Evolutionary conservation across 2,888 invertebrate species (phyloP).

Genomic region (Leptarthrus brevirostris): DNA sequence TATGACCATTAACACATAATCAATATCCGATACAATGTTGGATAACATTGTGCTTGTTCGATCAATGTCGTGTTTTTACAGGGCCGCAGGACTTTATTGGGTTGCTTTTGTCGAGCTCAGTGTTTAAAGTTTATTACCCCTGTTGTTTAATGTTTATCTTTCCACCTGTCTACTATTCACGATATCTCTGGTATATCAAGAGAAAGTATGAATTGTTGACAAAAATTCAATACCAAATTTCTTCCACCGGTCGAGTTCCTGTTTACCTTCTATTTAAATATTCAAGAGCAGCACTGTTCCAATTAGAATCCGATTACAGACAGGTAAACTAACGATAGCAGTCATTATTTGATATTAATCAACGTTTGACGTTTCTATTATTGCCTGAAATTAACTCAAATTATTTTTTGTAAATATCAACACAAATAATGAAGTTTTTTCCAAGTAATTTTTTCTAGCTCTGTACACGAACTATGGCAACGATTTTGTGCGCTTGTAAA

Average conservation of each 20-base stretch:
- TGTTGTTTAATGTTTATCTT: constrained; percentile 18
- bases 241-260: neutral
- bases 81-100: constrained; percentile 1
- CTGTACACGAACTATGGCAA: no score
- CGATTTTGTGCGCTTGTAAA: no score
- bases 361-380: neutral
- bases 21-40: constrained; percentile 39
- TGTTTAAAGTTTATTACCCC: constrained; percentile 32
- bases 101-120: constrained; percentile 13
- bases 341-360: neutral
- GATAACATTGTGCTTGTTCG: constrained; percentile 31
- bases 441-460: no score
- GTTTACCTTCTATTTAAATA: neutral
- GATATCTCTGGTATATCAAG: neutral
- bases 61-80: constrained; percentile 30
- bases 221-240: neutral
- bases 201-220: constrained; percentile 4
- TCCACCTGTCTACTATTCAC: constrained; percentile 10
- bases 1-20: constrained; percentile 44
- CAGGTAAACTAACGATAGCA: neutral
- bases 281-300: neutral
- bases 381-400: no score
- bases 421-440: no score
- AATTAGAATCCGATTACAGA: constrained; percentile 3
- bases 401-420: no score